Percentiles rank a stretch among this genome's conserved stretches.
Conservation (phyloP, 23 tunicate genomes). For the Aplidium turbinatum region DNA sequence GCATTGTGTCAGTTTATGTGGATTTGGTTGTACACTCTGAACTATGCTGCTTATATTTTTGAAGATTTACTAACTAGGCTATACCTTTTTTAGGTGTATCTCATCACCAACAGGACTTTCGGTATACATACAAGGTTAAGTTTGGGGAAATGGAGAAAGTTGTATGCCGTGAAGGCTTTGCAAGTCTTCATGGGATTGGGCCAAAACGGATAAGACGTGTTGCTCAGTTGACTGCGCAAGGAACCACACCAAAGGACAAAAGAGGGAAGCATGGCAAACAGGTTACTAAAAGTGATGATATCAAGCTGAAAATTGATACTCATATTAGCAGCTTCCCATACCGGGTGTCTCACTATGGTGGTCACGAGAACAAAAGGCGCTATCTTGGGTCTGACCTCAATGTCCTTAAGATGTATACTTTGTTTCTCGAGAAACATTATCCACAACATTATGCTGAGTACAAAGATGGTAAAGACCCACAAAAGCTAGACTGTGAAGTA, state of each 20-base stretch:
- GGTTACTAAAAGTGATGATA: conserved; percentile 17
- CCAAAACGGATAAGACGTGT: conserved; percentile 5
- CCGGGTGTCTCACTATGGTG: conserved; percentile 11
- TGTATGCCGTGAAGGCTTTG: conserved; percentile 21
- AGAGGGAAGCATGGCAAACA: conserved; percentile 21
- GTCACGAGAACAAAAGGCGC: conserved; percentile 14
- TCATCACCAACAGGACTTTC: conserved; percentile 15
- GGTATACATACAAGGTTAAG: conserved; percentile 18
- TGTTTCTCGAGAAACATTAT: conserved; percentile 15
- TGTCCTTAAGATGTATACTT: conserved; percentile 15
- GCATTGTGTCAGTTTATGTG: too few species aligned
- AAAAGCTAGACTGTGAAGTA: conserved; percentile 6
- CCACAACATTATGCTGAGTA: conserved; percentile 22
- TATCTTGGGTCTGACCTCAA: conserved; percentile 6
- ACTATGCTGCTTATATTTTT: too few species aligned
- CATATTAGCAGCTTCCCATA: conserved; percentile 20
- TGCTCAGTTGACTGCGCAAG: conserved; percentile 13
- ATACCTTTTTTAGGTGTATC: too few species aligned
- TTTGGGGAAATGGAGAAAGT: conserved; percentile 18
- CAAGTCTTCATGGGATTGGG: conserved; percentile 8
- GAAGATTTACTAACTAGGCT: too few species aligned
- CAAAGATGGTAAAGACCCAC: conserved; percentile 17
- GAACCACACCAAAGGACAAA: conserved; percentile 18
- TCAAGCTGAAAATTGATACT: conserved; percentile 14
- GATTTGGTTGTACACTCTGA: too few species aligned